Evolutionary conservation across 2,113 vertebrate genomes (phyloP).

Genomic region (Plotosus lineatus): DNA sequence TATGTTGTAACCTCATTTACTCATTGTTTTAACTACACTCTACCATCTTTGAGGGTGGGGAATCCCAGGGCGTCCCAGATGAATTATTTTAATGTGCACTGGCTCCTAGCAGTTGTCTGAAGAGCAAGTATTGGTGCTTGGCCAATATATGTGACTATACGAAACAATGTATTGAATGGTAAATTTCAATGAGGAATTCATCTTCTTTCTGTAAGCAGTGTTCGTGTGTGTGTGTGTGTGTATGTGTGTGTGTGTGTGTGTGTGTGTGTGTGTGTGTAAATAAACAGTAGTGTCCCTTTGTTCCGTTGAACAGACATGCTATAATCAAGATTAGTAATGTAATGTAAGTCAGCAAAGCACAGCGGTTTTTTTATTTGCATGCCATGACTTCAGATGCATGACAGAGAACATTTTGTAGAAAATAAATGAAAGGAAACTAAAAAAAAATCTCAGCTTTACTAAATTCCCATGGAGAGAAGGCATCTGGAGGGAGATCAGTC

Average conservation of each 20-base stretch:
- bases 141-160: neutral
- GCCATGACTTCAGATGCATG: slow-evolving; percentile 16
- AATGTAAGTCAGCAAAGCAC: neutral
- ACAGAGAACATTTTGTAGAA: neutral
- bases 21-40: neutral
- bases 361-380: neutral
- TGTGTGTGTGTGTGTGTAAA: neutral
- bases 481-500: slow-evolving; percentile 37
- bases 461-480: slow-evolving; percentile 9
- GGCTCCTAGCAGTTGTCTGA: neutral
- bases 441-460: slow-evolving; percentile 10
- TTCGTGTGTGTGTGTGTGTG: neutral
- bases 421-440: neutral
- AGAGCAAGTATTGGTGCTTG: neutral
- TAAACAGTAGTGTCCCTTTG: neutral
- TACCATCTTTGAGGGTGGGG: neutral
- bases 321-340: slow-evolving; percentile 10
- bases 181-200: neutral
- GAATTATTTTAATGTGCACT: neutral
- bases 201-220: neutral
- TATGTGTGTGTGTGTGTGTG: neutral
- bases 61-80: neutral
- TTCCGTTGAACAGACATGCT: slow-evolving; percentile 31
- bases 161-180: neutral
- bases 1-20: neutral